Evolutionary conservation across 2,113 vertebrate species (phyloP), one percentile per base, ranked within the genome.

Genomic region (Oncorhynchus mykiss): DNA sequence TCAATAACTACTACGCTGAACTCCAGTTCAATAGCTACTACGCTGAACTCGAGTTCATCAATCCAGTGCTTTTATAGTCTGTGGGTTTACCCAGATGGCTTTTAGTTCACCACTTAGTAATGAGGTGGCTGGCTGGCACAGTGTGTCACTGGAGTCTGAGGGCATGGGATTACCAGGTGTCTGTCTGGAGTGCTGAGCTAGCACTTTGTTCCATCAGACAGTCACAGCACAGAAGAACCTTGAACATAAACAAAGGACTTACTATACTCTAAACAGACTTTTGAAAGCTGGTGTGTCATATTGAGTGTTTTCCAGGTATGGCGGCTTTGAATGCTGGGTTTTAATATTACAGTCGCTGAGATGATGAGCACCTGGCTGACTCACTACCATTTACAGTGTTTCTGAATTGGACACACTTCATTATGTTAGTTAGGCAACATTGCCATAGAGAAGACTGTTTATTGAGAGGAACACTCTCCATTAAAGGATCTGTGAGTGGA

Each of bases 81-180:
- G 2, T 45, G 39, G 39, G 9, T 45, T 45, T 45, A 12, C 39
- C 39, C 39, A 45, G 39, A 11, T 45, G 39, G 39, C 39, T 11
- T 45, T 45, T 45, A 45, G 39, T 45, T 45, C 39, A 45, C 39
- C 39, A 45, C 39, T 45, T 45, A 9, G 9, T 45, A 11, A 45
- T 45, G 39, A 45, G 9, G 39, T 45, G 39, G 39, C 39, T 45
- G 39, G 39, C 39, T 45, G 39, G 39, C 39, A 45, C 8, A 11
- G 39, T 45, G 39, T 45, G 39, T 45, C 8, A 11, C 39, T 45
- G 39, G 39, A 45, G 39, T 9, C 39, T 45, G 9, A 45, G 39
- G 39, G 39, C 39, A 45, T 45, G 39, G 39, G 39, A 39, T 45
- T 78, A 84, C 70, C 76, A 69, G 84, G 78, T 72, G 67, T 29